Base-by-base conservation (phyloP, 2,888 invertebrate species). In the Cristatella mucedo region DNA sequence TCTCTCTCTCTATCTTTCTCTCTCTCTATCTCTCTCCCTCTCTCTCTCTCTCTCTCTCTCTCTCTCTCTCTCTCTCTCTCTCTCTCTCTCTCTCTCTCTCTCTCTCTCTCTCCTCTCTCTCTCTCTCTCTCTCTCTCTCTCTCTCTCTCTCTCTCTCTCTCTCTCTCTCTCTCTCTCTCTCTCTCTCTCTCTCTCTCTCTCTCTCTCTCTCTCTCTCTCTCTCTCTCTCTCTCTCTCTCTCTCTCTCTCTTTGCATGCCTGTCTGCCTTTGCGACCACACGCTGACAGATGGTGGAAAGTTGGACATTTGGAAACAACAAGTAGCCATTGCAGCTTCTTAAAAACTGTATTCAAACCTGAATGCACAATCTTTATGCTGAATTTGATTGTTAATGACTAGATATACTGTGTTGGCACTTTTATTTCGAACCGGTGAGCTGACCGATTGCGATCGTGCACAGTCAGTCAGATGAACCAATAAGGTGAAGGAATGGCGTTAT, bases 31-130 rank as follows among this genome's bases (percentile, higher is more conserved):
- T 26, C 26, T 26, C 26, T n/a, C 26, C n/a, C 26, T 26, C 26
- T 26, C 26, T n/a, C 26, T 26, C 26, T 26, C 26, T 26, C 26
- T n/a, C 26, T 26, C 26, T 26, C 26, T 26, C 26, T n/a, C 26
- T 26, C 26, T 26, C 26, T 26, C 26, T n/a, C 26, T 26, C 26
- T 26, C 26, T 26, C 26, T n/a, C 26, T 26, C 26, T 26, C 26
- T 26, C 26, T n/a, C 26, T 26, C 26, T 26, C 26, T 26, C 26
- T n/a, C 26, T 26, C 26, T 26, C 26, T 26, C 26, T n/a, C 26
- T 26, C 26, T n/a, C 26, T 26, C 26, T n/a, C 26, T 26, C 26
- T n/a, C 26, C 26, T 26, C 26, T 26, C 26, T 26, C 26, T n/a
- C n/a, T 26, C 26, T 26, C 26, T 26, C 26, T n/a, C 26, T 26